Base-by-base conservation (phyloP, 2,888 invertebrate species). In the Patella ulyssiponensis region DNA sequence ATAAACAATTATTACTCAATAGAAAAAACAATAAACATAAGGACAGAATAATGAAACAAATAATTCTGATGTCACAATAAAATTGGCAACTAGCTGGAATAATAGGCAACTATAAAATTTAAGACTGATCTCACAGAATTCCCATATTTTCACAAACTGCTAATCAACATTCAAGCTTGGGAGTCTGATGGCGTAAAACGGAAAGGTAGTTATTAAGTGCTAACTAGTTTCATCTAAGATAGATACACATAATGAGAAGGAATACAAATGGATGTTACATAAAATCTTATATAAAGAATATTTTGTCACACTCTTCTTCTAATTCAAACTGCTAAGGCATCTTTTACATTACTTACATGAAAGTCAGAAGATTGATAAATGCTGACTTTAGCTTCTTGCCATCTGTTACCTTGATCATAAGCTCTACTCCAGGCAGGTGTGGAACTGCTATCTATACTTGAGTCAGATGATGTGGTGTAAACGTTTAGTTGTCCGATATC, bases 331-430 rank as follows among this genome's bases (percentile, higher is more conserved):
- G 44, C 44, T 44, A n/a, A 51, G 51, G 4, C 14, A 7, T n/a
- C 52, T 15, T 20, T 9, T 17, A n/a, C 20, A 54, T 2, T 27
- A 76, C 77, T 51, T 77, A 88, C 88, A 85, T 88, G 85, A 77
- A 83, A 88, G 54, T 82, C 74, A 27, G 83, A 81, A 33, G 78
- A 76, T 15, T 87, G 82, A 44, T 80, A 80, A 52, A 87, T 80
- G 27, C 85, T 85, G 53, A 83, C 84, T 69, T 84, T 79, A 15
- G 84, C 88, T 54, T 82, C 75, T 52, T 79, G 83, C 90, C 90
- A 90, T 0, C 71, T 71, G 75, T 85, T 85, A 9, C 86, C 88
- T 80, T 87, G 88, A 77, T 89, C 84, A 71, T 83, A 87, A 12
- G 85, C 83, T 58, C 87, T 78, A 69, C 81, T 80, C 89, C 88